Base-by-base conservation (phyloP, 2,797 vertebrate species). In the Sternarchorhynchus goeldii region DNA sequence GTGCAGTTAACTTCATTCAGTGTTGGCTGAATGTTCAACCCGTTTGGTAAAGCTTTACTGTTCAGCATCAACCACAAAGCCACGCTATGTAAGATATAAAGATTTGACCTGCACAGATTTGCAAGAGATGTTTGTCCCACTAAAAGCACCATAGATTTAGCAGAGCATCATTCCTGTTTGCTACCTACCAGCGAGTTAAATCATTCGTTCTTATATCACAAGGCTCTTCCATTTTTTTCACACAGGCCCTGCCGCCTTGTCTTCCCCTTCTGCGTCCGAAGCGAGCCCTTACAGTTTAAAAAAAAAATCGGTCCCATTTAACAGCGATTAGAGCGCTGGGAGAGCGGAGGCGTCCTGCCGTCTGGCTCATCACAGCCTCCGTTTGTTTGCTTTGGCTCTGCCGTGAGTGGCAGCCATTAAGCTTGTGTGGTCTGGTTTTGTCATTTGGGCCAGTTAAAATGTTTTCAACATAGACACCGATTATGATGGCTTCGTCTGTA, bases 241-340 rank as follows among this genome's bases (percentile, higher is more conserved):
- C 45, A 14, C 45, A 50, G 31, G 3, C 21, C 45, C 18, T 31
- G 14, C 21, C 17, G 25, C 32, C 45, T 50, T 50, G 6, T 68
- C 14, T 53, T 55, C 34, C 25, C 6, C 66, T 12, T 50, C 36
- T 36, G 6, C 29, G n/a, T 20, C 65, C 55, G 66, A 53, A 69
- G 66, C 20, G 17, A 55, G 31, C 17, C 31, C 29, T 20, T 71
- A 8, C n/a, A 29, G 57, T 71, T 71, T 25, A 25, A 25, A 25
- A 25, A n/a, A 71, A 57, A 70, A 70, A 70, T 70, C 32, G 57
- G 57, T 71, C 53, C 53, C 10, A 21, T 71, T 71, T 70, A 20
- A 55, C 66, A 31, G 66, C 31, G 25, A 55, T 31, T 55, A 53
- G 39, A 4, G n/a, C 45, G n/a, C 8, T 20, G 64, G 20, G 34